Evolutionary conservation across 2,888 invertebrate species (phyloP).

Genomic region (Orchestes rusci): DNA sequence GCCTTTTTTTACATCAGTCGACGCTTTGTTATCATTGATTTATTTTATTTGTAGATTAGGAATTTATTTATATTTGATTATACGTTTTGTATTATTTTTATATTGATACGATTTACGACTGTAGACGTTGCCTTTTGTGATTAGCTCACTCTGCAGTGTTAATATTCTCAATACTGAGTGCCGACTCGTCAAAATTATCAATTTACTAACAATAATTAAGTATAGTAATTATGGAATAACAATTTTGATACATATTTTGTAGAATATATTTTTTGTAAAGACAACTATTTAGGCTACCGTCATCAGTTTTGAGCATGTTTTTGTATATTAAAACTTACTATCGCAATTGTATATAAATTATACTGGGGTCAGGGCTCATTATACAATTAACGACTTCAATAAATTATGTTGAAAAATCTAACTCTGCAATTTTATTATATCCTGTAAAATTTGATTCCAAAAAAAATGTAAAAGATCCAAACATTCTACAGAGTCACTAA

Average conservation of each 20-base stretch:
- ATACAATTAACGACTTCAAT: slow-evolving; percentile 33
- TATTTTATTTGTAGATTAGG: slow-evolving; percentile 14
- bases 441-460: no score
- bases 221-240: slow-evolving; percentile 27
- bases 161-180: slow-evolving; percentile 5
- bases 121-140: slow-evolving; percentile 16
- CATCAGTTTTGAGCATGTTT: slow-evolving; percentile 33
- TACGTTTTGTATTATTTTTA: slow-evolving; percentile 20
- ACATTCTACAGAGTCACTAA: no score
- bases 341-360: slow-evolving; percentile 35
- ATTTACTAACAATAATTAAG: slow-evolving; percentile 26
- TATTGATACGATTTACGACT: slow-evolving; percentile 17
- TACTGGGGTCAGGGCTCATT: slow-evolving; percentile 36
- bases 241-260: slow-evolving; percentile 37
- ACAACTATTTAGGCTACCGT: slow-evolving; percentile 30
- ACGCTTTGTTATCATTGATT: slow-evolving; percentile 14
- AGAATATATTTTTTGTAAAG: slow-evolving; percentile 40
- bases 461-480: no score
- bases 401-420: slow-evolving; percentile 25
- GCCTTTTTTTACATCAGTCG: slow-evolving; percentile 9
- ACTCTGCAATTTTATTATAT: slow-evolving; percentile 1
- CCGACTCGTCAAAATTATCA: slow-evolving; percentile 13
- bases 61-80: slow-evolving; percentile 18
- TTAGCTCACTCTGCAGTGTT: no score
- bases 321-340: slow-evolving; percentile 34